Percentiles rank a stretch among this genome's conserved stretches.
These are phyloP conservation scores for Chrosomus eos DNA, from an alignment of 2,797 vertebrate genomes.

Conservation along the genomic window DNA sequence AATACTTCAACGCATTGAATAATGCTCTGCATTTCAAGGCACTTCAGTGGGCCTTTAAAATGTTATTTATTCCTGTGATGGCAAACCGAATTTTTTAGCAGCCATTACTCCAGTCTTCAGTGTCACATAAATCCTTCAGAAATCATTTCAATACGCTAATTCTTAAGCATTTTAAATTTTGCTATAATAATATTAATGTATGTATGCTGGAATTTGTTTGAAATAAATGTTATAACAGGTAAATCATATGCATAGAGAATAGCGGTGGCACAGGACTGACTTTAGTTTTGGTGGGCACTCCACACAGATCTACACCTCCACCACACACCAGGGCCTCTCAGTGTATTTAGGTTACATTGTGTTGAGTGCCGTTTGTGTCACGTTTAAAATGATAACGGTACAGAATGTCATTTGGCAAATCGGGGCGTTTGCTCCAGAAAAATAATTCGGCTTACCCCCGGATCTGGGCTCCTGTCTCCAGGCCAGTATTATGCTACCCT, in stretches of 20 bases:
- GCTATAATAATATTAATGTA: background rate
- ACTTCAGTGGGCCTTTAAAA: background rate
- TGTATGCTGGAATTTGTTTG: slow-evolving; percentile 47
- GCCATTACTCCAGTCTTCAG: background rate
- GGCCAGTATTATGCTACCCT: slow-evolving; percentile 94
- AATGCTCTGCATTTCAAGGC: background rate
- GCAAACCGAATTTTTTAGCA: background rate
- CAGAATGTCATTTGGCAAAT: slow-evolving; percentile 93
- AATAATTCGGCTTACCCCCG: slow-evolving; percentile 92
- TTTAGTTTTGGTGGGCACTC: slow-evolving; percentile 78
- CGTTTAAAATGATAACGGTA: slow-evolving; percentile 94
- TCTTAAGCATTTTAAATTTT: too few species aligned
- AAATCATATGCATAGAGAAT: slow-evolving; percentile 46
- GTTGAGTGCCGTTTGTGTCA: slow-evolving; percentile 91
- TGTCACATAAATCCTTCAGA: background rate
- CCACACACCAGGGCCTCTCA: slow-evolving; percentile 75
- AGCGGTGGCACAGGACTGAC: slow-evolving; percentile 57
- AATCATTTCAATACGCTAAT: too few species aligned
- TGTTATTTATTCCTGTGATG: background rate
- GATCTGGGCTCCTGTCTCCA: slow-evolving; percentile 90
- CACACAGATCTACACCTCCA: slow-evolving; percentile 58
- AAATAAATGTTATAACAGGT: slow-evolving; percentile 52
- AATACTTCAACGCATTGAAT: background rate
- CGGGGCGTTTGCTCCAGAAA: slow-evolving; percentile 90
- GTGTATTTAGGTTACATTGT: slow-evolving; percentile 91